These are phyloP conservation scores for Acrobasis consociella DNA, from an alignment of 2,888 invertebrate species.

Conservation along the genomic window DNA sequence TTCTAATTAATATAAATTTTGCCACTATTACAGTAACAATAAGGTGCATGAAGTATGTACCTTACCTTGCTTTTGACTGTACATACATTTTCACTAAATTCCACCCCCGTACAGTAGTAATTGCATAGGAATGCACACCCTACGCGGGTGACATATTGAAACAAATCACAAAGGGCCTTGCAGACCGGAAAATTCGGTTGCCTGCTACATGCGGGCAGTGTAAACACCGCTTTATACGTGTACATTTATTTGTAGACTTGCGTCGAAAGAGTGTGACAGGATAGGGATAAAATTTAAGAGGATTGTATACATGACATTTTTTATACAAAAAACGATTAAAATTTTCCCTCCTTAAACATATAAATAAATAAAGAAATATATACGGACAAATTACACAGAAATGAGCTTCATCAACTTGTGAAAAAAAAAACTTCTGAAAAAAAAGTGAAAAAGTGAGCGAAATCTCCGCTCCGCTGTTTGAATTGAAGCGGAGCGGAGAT, in stretches of 20 bases:
- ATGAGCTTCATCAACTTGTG: no score
- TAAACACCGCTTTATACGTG: constrained; percentile 45
- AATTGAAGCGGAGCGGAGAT: no score
- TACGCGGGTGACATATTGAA: constrained; percentile 32
- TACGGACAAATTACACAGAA: no score
- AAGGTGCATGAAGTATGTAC: background rate
- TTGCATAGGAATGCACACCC: constrained; percentile 20
- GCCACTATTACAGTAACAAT: no score
- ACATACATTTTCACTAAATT: background rate
- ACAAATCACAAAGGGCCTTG: constrained; percentile 69
- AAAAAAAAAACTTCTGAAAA: no score
- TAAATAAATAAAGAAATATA: no score
- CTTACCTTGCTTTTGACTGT: background rate
- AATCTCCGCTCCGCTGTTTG: no score
- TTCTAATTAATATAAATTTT: no score
- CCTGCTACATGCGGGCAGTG: constrained; percentile 71
- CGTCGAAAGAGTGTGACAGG: background rate
- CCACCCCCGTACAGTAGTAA: background rate
- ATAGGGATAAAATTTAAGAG: background rate
- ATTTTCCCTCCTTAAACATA: no score
- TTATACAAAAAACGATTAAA: no score
- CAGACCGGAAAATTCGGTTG: constrained; percentile 76
- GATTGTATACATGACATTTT: no score
- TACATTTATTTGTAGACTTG: constrained; percentile 2
- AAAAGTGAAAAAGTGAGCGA: no score